Evolutionary conservation across 2,888 invertebrate species (phyloP).

Genomic region (Cheilosia impressa): DNA sequence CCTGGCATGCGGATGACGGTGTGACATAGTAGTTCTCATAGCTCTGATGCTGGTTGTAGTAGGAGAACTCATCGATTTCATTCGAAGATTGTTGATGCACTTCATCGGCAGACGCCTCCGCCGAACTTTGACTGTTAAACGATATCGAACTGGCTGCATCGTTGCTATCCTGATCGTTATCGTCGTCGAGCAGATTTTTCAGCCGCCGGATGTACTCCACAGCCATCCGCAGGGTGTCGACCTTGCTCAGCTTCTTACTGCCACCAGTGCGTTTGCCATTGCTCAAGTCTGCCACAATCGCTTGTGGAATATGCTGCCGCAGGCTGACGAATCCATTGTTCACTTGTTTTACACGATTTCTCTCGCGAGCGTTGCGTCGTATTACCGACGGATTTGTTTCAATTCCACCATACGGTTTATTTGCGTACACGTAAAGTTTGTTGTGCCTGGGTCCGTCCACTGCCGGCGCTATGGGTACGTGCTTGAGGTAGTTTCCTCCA

Average conservation of each 20-base stretch:
- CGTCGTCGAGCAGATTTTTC: constrained; percentile 85
- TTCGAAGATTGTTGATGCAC: constrained; percentile 56
- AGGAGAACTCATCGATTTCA: constrained; percentile 82
- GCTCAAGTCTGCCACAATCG: constrained; percentile 89
- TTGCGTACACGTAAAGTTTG: constrained; percentile 84
- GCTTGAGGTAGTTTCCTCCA: constrained; percentile 51
- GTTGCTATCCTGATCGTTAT: constrained; percentile 84
- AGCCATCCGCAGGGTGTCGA: constrained; percentile 93
- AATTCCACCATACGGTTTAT: constrained; percentile 86
- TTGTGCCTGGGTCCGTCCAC: constrained; percentile 66
- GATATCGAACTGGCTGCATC: constrained; percentile 80
- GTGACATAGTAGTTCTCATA: constrained; percentile 61
- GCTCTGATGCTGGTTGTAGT: constrained; percentile 77
- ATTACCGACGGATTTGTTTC: constrained; percentile 93
- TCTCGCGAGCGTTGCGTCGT: constrained; percentile 95
- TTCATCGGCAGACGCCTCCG: constrained; percentile 76
- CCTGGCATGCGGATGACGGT: constrained; percentile 46
- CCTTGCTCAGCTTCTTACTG: constrained; percentile 93
- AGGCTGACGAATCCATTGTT: constrained; percentile 96
- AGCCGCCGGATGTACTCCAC: constrained; percentile 95
- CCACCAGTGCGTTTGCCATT: constrained; percentile 87
- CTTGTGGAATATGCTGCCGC: constrained; percentile 93
- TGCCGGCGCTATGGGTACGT: constrained; percentile 58
- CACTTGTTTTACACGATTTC: constrained; percentile 97
- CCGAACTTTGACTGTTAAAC: constrained; percentile 68